Evolutionary conservation across 2,797 vertebrate species (phyloP), one percentile per base, ranked within the genome.

Genomic region (Denticeps clupeoides): DNA sequence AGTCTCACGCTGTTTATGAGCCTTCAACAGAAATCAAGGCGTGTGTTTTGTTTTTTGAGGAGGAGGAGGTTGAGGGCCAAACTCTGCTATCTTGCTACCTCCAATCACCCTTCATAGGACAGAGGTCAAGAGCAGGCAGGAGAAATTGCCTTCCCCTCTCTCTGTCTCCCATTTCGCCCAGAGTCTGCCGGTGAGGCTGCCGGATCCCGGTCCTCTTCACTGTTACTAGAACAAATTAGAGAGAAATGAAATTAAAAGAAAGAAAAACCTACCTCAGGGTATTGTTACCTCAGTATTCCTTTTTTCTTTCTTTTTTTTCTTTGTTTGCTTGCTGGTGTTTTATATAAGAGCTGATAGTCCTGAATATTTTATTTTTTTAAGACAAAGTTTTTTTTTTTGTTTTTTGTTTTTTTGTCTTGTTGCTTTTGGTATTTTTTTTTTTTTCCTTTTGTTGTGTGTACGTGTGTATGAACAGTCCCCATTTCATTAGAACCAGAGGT

Each of bases 301-400:
- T 55, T 53, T 40, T 27, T 35, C 16, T 12, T 40, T 50, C 13
- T 47, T 35, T 68, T 43, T 53, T 52, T 55, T 32, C 49, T 63
- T 80, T 82, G 77, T 81, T 80, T 71, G 88, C 89, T 93, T 90
- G 88, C 87, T 91, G 89, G 87, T 90, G 86, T 93, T 95, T 93
- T 93, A 85, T 94, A 92, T 88, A 82, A 89, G 87, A 89, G 86
- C 86, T 87, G 87, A 89, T 88, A 90, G 88, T 86, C 85, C 87
- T 90, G 84, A 85, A 91, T 89, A 91, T 91, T 91, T 90, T 91
- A 89, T 91, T 92, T 93, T 95, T 93, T 90, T 90, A 89, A 91
- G 76, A 78, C 86, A 89, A 63, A 84, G 82, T 74, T 71, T 73
- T 84, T 87, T 85, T 82, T 63, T 72, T 77, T 67, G 72, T 12